These are phyloP conservation scores for Oxyura jamaicensis DNA, from an alignment of 2,113 vertebrate genomes.

Conservation along the genomic window DNA sequence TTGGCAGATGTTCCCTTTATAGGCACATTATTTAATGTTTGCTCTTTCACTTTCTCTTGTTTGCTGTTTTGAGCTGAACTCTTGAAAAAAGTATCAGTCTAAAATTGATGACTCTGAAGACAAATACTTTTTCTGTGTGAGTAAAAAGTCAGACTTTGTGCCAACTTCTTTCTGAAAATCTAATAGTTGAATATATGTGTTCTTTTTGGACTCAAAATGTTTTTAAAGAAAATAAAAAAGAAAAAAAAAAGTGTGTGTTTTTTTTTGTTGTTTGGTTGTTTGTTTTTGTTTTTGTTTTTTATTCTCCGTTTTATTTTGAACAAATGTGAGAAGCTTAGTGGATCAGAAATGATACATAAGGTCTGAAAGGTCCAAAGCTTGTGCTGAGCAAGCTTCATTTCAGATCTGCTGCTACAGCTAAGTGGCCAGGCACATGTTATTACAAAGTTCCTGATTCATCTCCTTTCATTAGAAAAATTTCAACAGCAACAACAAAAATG, in stretches of 20 bases:
- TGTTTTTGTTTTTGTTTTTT: neutral
- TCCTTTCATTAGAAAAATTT: slow-evolving; percentile 50
- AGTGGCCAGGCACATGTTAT: slow-evolving; percentile 9
- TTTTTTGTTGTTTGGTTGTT: neutral
- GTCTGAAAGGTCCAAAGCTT: slow-evolving; percentile 44
- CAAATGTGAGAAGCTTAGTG: neutral
- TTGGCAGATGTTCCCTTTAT: slow-evolving; percentile 31
- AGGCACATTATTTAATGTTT: slow-evolving; percentile 52
- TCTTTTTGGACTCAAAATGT: neutral
- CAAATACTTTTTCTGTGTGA: neutral
- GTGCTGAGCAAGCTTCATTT: slow-evolving; percentile 39
- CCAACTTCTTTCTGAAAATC: neutral
- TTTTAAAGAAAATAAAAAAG: too few relatives aligned
- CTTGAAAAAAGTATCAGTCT: neutral
- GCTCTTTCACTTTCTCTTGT: slow-evolving; percentile 31
- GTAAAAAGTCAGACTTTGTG: neutral
- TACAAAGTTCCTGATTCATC: slow-evolving; percentile 48
- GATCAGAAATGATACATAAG: slow-evolving; percentile 38
- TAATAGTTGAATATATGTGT: neutral
- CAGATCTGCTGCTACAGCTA: slow-evolving; percentile 24
- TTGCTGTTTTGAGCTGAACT: slow-evolving; percentile 42
- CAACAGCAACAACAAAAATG: neutral
- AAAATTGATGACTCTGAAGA: slow-evolving; percentile 38
- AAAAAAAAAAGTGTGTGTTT: neutral
- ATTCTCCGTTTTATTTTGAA: neutral